Base-by-base conservation (phyloP, 2,888 invertebrate species). In the Leucophora obtusa region DNA sequence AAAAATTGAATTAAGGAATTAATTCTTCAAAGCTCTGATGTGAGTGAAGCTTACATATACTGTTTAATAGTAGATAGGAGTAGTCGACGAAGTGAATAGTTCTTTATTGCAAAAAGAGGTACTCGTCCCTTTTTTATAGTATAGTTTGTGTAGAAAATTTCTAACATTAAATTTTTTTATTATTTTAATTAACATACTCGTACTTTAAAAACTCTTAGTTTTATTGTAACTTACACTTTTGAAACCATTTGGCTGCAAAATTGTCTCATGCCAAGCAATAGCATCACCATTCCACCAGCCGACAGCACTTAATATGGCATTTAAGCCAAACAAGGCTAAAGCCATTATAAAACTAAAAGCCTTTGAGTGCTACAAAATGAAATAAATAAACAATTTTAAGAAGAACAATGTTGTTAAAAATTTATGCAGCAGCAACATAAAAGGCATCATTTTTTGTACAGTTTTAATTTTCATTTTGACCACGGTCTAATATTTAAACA, bases 341-440 rank as follows among this genome's bases (percentile, higher is more conserved):
- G 87, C 86, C 90, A 91, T 89, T 79, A 91, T 87, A 63, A 89
- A 85, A 78, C 89, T 89, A 73, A 91, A 91, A 69, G 88, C 88
- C 82, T 86, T 89, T 66, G 91, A 89, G 84, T 91, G 90, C 89
- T 90, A 35, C 11, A 28, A 65, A 9, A 28, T 47, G 7, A 18
- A 17, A 14, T 47, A 65, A 54, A 50, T 6, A 11, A 18, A 47
- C 4, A 66, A n/a, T 65, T 35, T 33, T n/a, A 54, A 56, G 70
- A 17, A 51, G 35, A 70, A 69, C 1, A 62, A 35, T 17, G 11
- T 50, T 58, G 50, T 38, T 66, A 66, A 71, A 74, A 72, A 70
- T 65, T 68, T 68, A 68, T 53, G 9, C 15, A 15, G 63, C 51
- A 50, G 50, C 28, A 50, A 9, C 50, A 70, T 21, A 62, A 72